A percentile compares a stretch with the other conserved stretches of the same genome.
Evolutionary conservation across 2,888 invertebrate genomes (phyloP).

Genomic region (Perizoma affinitatum): DNA sequence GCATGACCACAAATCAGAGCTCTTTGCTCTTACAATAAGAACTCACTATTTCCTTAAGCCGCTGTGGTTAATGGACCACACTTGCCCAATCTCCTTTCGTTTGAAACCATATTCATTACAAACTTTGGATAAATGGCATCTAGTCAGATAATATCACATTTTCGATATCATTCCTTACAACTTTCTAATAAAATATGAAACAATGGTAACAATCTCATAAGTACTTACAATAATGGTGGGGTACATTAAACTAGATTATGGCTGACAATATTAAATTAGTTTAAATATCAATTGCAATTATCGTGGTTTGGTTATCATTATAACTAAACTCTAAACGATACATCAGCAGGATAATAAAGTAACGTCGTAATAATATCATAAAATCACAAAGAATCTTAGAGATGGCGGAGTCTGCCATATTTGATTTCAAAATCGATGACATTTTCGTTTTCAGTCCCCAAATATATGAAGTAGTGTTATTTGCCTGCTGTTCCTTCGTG

Average conservation of each 20-base stretch:
- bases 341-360: too few species aligned
- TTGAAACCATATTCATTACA: not conserved
- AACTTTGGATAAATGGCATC: slow-evolving; percentile 54
- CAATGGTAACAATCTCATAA: slow-evolving; percentile 32
- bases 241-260: slow-evolving; percentile 21
- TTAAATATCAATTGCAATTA: not conserved
- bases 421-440: too few species aligned
- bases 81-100: not conserved
- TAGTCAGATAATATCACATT: slow-evolving; percentile 41
- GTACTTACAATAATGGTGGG: slow-evolving; percentile 28
- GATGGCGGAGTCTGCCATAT: too few species aligned
- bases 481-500: too few species aligned
- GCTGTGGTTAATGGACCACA: not conserved
- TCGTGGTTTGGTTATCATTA: too few species aligned
- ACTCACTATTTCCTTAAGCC: not conserved
- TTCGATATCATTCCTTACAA: slow-evolving; percentile 10
- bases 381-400: too few species aligned
- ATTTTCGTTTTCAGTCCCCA: too few species aligned
- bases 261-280: slow-evolving; percentile 5
- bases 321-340: too few species aligned
- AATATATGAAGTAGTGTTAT: too few species aligned
- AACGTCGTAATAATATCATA: too few species aligned
- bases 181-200: slow-evolving; percentile 1
- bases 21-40: not conserved
- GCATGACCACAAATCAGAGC: too few species aligned